These are phyloP conservation scores for Cyclophora punctaria DNA, from an alignment of 2,888 invertebrate species.

Conservation along the genomic window DNA sequence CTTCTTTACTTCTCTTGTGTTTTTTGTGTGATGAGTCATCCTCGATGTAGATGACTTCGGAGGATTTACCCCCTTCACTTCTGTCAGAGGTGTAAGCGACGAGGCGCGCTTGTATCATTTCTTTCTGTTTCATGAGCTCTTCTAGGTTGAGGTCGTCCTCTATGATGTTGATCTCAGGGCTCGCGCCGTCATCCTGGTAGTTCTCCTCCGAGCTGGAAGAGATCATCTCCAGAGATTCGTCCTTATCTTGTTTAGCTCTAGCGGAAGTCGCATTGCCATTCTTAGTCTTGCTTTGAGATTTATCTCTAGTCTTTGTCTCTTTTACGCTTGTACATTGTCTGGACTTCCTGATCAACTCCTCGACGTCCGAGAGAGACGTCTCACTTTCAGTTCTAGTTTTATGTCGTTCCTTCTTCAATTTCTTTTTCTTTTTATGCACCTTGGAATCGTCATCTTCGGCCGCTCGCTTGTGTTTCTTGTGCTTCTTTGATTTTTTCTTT, in stretches of 20 bases:
- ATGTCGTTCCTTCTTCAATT: slow-evolving; percentile 72
- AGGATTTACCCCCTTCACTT: slow-evolving; percentile 53
- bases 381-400: slow-evolving; percentile 62
- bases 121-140: slow-evolving; percentile 92
- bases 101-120: slow-evolving; percentile 84
- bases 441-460: slow-evolving; percentile 62
- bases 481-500: slow-evolving; percentile 73
- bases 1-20: slow-evolving; percentile 50
- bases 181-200: slow-evolving; percentile 78
- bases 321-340: slow-evolving; percentile 39
- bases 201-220: slow-evolving; percentile 81
- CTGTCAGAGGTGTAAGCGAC: slow-evolving; percentile 84
- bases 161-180: slow-evolving; percentile 83
- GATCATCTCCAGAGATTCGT: slow-evolving; percentile 74
- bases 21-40: slow-evolving; percentile 43
- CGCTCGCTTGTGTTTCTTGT: slow-evolving; percentile 82
- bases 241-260: slow-evolving; percentile 19
- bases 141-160: slow-evolving; percentile 92
- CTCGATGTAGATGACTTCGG: slow-evolving; percentile 63
- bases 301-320: slow-evolving; percentile 14
- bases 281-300: slow-evolving; percentile 26
- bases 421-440: slow-evolving; percentile 73
- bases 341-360: slow-evolving; percentile 55
- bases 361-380: slow-evolving; percentile 55
- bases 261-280: slow-evolving; percentile 35